Conservation (phyloP, 2,113 vertebrate genomes). For the Proterorhinus semilunaris region DNA sequence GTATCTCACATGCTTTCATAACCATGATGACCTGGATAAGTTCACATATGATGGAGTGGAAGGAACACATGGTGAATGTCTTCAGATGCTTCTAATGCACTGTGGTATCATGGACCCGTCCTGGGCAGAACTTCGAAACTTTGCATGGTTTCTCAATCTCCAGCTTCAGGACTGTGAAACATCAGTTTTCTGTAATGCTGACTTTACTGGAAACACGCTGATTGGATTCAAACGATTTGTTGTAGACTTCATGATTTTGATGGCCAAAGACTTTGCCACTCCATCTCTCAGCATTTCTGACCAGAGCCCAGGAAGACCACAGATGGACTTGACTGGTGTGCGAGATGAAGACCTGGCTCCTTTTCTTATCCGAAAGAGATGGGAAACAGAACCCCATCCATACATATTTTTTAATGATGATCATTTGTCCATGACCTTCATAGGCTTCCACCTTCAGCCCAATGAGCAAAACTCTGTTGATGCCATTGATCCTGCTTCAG, state of each 20-base stretch:
- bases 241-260: constrained; percentile 93
- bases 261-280: constrained; percentile 96
- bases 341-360: constrained; percentile 86
- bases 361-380: constrained; percentile 87
- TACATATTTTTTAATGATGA: constrained; percentile 96
- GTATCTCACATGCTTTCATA: constrained; percentile 83
- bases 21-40: constrained; percentile 69
- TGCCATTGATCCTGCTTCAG: constrained; percentile 78
- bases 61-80: constrained; percentile 82
- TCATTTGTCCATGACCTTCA: constrained; percentile 89
- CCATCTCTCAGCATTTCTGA: constrained; percentile 89
- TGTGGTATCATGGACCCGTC: constrained; percentile 88
- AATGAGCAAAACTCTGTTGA: constrained; percentile 70
- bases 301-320: constrained; percentile 82
- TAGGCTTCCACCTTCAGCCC: constrained; percentile 86
- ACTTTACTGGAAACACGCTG: constrained; percentile 80
- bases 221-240: constrained; percentile 92
- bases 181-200: constrained; percentile 85
- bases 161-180: constrained; percentile 89
- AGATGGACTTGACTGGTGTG: constrained; percentile 55
- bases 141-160: constrained; percentile 86
- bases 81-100: constrained; percentile 86
- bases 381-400: constrained; percentile 94
- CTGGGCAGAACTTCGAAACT: constrained; percentile 92
- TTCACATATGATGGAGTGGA: constrained; percentile 79